These are phyloP conservation scores for Andricus curvator DNA, from an alignment of 2,888 invertebrate genomes.

Conservation along the genomic window DNA sequence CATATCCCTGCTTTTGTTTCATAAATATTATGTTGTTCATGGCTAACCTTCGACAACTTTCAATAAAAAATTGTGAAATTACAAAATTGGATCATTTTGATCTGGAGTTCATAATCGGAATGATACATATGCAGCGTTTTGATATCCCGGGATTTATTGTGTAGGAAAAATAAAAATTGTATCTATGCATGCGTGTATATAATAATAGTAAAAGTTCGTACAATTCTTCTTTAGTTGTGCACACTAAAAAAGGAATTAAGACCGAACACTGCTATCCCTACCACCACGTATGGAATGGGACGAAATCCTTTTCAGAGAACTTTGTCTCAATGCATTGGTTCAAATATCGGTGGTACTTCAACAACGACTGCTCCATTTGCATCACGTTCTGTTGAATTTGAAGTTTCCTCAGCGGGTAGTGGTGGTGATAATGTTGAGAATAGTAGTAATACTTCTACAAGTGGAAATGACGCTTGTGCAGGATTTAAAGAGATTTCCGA, in stretches of 20 bases:
- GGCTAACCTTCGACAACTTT: no score
- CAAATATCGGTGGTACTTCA: neutral
- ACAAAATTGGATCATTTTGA: no score
- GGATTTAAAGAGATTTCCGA: slow-evolving; percentile 74
- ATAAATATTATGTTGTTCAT: no score
- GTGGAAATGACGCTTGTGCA: slow-evolving; percentile 61
- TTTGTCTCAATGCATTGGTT: slow-evolving; percentile 61
- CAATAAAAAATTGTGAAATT: no score
- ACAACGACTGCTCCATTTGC: neutral
- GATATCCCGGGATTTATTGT: no score
- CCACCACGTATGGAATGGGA: slow-evolving; percentile 56
- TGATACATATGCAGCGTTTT: no score
- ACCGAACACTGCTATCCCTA: slow-evolving; percentile 76
- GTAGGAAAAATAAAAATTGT: no score
- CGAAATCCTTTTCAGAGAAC: slow-evolving; percentile 60
- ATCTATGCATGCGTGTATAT: no score
- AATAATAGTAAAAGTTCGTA: neutral
- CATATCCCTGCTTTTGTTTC: no score
- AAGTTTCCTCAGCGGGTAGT: neutral
- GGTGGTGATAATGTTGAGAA: neutral
- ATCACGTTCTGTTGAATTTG: neutral
- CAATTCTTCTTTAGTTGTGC: slow-evolving; percentile 82
- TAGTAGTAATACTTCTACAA: neutral
- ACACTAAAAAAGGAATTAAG: slow-evolving; percentile 90
- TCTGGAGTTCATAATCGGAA: no score